Conservation (phyloP, 2,888 invertebrate genomes). For the Stictocephala bisonia region DNA sequence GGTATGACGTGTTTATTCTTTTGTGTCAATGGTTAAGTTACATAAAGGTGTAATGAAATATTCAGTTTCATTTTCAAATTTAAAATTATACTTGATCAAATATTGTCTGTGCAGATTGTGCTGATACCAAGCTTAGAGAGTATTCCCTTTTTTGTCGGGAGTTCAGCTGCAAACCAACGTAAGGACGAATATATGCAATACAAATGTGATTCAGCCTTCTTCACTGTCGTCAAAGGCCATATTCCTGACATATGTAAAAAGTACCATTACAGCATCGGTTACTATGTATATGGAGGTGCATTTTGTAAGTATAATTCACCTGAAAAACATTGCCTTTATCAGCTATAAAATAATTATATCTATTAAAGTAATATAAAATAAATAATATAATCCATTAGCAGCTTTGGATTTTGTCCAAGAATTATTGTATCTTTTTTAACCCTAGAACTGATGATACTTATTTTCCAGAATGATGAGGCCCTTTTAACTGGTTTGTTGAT, state of each 20-base stretch:
- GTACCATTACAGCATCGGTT: slow-evolving; percentile 87
- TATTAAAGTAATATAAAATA: no score
- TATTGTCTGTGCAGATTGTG: slow-evolving; percentile 76
- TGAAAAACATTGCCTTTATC: no score
- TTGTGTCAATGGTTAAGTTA: no score
- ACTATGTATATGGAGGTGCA: slow-evolving; percentile 86
- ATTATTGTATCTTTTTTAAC: no score
- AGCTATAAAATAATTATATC: no score
- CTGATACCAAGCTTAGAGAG: slow-evolving; percentile 83
- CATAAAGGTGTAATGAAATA: no score
- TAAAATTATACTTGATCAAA: neutral
- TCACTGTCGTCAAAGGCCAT: slow-evolving; percentile 73
- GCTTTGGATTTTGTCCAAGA: no score
- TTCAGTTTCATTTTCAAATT: no score
- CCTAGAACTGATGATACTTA: no score
- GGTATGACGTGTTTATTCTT: neutral
- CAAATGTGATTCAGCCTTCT: slow-evolving; percentile 82
- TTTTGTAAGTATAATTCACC: slow-evolving; percentile 70
- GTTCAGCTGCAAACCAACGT: slow-evolving; percentile 71
- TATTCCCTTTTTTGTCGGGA: slow-evolving; percentile 82
- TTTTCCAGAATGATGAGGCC: no score
- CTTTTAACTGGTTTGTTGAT: no score
- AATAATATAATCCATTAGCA: no score
- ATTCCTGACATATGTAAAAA: slow-evolving; percentile 84
- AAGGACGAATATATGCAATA: slow-evolving; percentile 81